Base-by-base conservation (phyloP, 2,113 vertebrate species). In the Rhinopomastus cyanomelas region DNA sequence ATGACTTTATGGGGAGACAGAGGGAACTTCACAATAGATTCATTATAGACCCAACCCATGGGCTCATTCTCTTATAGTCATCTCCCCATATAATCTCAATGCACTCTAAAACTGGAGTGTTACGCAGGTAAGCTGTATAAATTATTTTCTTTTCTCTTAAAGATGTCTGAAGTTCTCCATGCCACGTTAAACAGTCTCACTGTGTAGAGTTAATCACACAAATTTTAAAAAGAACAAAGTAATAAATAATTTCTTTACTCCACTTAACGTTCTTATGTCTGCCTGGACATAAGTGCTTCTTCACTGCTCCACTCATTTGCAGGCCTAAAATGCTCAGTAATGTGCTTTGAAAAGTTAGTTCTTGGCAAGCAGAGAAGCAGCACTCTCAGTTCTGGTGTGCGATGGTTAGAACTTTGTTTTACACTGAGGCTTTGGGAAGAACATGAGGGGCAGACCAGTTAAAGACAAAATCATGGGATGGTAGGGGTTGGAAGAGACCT, bases 361-460 rank as follows among this genome's bases (percentile, higher is more conserved):
- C 72, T 39, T 61, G 68, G 61, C 81, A 85, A 42, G 12, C 20
- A 61, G 22, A 87, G 67, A 46, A 92, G 72, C n/a, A 91, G 26
- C 29, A 61, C 17, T 80, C 55, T 23, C 44, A 69, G 7, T 32
- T 87, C 37, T n/a, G 19, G 7, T 52, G 23, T 37, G 26, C 44
- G 59, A 36, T 52, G 29, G 20, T 51, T n/a, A 7, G 0, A 52
- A 30, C 27, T 80, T 68, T 7, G 20, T 34, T 71, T 81, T 37
- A 21, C 9, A 16, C 17, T 13, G 7, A 59, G 2, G 2, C 4
- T 83, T 80, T 52, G 21, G 15, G 16, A 80, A 60, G 37, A 77
- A n/a, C n/a, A n/a, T n/a, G n/a, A n/a, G n/a, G n/a, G n/a, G n/a
- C n/a, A n/a, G n/a, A n/a, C n/a, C n/a, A n/a, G n/a, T n/a, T n/a